phyloP scores from a whole-genome alignment of 1,140 invertebrate species.

The Babylonia areolata region DNA sequence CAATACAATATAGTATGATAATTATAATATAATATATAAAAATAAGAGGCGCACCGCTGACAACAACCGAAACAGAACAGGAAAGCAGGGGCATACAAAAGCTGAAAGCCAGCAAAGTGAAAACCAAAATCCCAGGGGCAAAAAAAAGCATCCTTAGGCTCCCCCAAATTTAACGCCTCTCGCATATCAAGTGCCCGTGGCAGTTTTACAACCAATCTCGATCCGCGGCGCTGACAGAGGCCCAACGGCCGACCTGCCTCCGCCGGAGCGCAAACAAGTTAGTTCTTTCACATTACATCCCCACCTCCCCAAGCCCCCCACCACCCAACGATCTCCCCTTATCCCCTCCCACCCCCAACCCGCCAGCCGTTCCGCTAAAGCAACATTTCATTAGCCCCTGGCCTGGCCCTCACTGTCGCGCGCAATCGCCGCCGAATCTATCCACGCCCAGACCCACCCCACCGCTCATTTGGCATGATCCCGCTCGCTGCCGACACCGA shows the following conservation, averaged over 20 bases:
- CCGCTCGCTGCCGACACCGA: not conserved
- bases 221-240: slow-evolving; percentile 2
- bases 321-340: no score
- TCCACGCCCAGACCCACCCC: not conserved
- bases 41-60: no score
- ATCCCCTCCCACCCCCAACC: not conserved
- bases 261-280: slow-evolving; percentile 7
- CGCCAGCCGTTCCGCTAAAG: not conserved
- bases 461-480: not conserved
- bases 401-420: slow-evolving; percentile 33
- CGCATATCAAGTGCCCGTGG: slow-evolving; percentile 10
- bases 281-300: slow-evolving; percentile 13
- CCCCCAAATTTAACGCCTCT: not conserved
- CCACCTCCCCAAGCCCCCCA: not conserved
- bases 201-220: slow-evolving; percentile 21
- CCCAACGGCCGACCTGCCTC: not conserved
- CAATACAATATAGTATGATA: no score
- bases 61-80: not conserved
- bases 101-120: not conserved
- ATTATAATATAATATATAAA: no score
- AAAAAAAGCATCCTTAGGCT: not conserved
- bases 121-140: not conserved
- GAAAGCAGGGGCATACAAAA: not conserved
- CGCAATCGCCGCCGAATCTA: slow-evolving; percentile 28
- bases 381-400: slow-evolving; percentile 40